phyloP scores from a whole-genome alignment of 2,888 invertebrate species.

The Phymatocera aterrima region DNA sequence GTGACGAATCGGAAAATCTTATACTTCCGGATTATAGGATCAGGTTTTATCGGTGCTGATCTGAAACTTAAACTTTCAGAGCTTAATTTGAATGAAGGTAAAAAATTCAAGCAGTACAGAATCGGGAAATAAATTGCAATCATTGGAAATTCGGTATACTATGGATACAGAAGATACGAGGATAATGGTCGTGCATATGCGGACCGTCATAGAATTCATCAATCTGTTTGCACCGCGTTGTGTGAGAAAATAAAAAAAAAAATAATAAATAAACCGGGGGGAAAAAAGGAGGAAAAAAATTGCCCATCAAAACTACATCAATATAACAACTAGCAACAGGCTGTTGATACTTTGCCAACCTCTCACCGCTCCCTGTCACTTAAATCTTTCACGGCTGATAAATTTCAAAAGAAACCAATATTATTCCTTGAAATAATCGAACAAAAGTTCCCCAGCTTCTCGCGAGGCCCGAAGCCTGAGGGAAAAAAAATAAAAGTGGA shows the following conservation, averaged over 20 bases:
- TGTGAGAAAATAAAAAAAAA: background rate
- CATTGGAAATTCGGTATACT: background rate
- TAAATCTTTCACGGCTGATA: constrained; percentile 45
- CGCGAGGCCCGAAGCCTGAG: background rate
- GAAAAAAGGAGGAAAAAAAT: constrained; percentile 9
- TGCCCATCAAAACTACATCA: constrained; percentile 40
- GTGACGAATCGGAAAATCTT: background rate
- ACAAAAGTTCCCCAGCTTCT: constrained; percentile 33
- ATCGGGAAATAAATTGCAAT: background rate
- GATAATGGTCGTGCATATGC: background rate
- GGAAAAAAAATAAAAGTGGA: background rate
- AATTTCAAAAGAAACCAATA: constrained; percentile 41
- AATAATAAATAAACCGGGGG: background rate
- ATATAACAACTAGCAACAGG: constrained; percentile 46
- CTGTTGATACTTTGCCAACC: constrained; percentile 45
- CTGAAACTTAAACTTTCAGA: background rate
- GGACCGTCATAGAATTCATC: background rate
- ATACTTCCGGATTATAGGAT: background rate
- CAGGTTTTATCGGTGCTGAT: background rate
- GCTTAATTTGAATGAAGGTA: background rate
- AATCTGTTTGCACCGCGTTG: background rate
- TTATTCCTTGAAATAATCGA: constrained; percentile 39
- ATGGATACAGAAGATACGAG: too few relatives aligned
- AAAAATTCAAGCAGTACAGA: background rate
- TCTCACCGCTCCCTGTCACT: constrained; percentile 33